Conservation (phyloP, 2,888 invertebrate genomes). For the Dryomyza anilis region DNA sequence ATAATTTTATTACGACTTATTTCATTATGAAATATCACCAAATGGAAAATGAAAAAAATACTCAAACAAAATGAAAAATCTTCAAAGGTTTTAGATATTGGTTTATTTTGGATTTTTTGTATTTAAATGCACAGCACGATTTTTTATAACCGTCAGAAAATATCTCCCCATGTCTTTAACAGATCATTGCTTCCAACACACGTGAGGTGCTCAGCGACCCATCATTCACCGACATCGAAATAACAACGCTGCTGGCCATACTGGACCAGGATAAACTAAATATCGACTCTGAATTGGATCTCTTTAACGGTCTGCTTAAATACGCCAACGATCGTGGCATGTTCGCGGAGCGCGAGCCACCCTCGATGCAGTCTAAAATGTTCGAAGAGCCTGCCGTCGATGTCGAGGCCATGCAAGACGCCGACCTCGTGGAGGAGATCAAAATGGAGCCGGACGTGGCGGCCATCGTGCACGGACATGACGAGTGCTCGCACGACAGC, state of each 20-base stretch:
- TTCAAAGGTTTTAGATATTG: no score
- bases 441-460: conserved; percentile 58
- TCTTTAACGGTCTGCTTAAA: conserved; percentile 76
- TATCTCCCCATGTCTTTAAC: conserved; percentile 24
- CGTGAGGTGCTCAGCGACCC: conserved; percentile 75
- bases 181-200: conserved; percentile 79
- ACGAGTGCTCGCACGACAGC: conserved; percentile 36
- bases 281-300: conserved; percentile 75
- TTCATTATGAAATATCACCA: no score
- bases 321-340: conserved; percentile 67
- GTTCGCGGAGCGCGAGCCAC: conserved; percentile 39
- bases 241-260: conserved; percentile 75
- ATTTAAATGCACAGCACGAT: no score
- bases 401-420: conserved; percentile 40
- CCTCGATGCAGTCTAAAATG: conserved; percentile 17
- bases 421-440: conserved; percentile 46
- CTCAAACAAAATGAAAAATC: no score
- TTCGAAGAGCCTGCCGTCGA: conserved; percentile 34
- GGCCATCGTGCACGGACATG: conserved; percentile 50
- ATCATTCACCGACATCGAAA: conserved; percentile 79
- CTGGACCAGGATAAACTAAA: conserved; percentile 76
- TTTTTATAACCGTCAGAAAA: no score
- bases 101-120: no score
- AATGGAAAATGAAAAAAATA: no score
- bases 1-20: no score